Conservation (phyloP, 92 coral and sea anemone species). For the Umimayanthus chanpuru region DNA sequence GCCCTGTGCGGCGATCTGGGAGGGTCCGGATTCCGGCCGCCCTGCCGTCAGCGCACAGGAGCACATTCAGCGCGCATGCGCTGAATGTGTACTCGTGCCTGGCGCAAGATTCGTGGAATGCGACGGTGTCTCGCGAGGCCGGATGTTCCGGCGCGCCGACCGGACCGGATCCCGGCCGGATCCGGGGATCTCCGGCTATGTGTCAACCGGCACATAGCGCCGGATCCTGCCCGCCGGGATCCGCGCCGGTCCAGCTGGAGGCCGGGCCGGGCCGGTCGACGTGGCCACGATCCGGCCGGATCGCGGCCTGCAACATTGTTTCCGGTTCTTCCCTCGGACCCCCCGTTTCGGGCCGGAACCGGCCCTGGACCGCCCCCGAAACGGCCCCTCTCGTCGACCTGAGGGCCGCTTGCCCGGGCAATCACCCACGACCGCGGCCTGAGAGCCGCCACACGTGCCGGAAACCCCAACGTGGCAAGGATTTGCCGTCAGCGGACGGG, state of each 20-base stretch:
- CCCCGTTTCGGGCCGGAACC: conserved; percentile 18
- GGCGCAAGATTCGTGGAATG: conserved; percentile 16
- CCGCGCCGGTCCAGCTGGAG: conserved; percentile 19
- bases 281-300: conserved; percentile 18
- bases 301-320: conserved; percentile 16
- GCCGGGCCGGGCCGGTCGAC: conserved; percentile 20
- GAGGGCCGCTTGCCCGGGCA: conserved; percentile 7
- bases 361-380: conserved; percentile 19
- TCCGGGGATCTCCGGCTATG: conserved; percentile 17
- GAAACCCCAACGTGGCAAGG: conserved; percentile 1
- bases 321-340: conserved; percentile 17
- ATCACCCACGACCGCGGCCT: conserved; percentile 6
- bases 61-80: conserved; percentile 17
- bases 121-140: conserved; percentile 18
- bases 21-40: conserved; percentile 18
- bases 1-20: neutral
- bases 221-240: conserved; percentile 18
- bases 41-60: conserved; percentile 18
- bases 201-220: conserved; percentile 17
- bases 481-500: conserved; percentile 1
- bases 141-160: conserved; percentile 18
- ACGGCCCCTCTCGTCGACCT: conserved; percentile 15
- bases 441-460: conserved; percentile 16
- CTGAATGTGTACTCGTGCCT: conserved; percentile 15
- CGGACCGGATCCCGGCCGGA: conserved; percentile 19